Evolutionary conservation across 92 coral and sea anemone species (phyloP), one percentile per base, ranked within the genome.

Genomic region (Ricordea florida): DNA sequence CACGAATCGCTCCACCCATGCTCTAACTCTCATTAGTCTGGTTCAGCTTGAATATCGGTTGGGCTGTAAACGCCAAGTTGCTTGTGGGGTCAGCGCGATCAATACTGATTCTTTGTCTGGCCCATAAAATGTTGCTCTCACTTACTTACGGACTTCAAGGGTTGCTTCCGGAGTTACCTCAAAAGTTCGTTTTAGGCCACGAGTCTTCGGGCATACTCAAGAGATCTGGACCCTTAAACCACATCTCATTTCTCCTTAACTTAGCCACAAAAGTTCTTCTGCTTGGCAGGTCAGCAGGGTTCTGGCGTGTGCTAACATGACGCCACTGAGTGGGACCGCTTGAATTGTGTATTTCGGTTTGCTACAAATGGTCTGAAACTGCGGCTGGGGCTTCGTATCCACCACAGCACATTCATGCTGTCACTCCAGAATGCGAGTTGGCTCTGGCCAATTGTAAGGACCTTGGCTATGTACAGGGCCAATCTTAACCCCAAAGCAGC

Each of bases 291-390:
- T n/a, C n/a, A n/a, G n/a, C n/a, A n/a, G 66, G n/a, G n/a, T n/a
- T n/a, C n/a, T n/a, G n/a, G n/a, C n/a, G n/a, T n/a, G n/a, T n/a
- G n/a, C n/a, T n/a, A n/a, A n/a, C n/a, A n/a, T n/a, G n/a, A n/a
- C n/a, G n/a, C n/a, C n/a, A n/a, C n/a, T n/a, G n/a, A n/a, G 66
- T n/a, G n/a, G n/a, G n/a, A n/a, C n/a, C n/a, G n/a, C n/a, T n/a
- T n/a, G n/a, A n/a, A n/a, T n/a, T n/a, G n/a, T n/a, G n/a, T n/a
- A n/a, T n/a, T n/a, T n/a, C n/a, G n/a, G n/a, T 74, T 75, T 8
- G 77, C 77, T 15, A 83, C 88, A n/a, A 74, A 74, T 1, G 82
- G 82, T 24, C 74, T 82, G 83, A 73, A 82, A 1, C 20, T 14
- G 3, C 76, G 47, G 28, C 68, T 65, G 4, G 10, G 77, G 5